Conservation (phyloP, 2,888 invertebrate species). For the Scaptomyza flava region DNA sequence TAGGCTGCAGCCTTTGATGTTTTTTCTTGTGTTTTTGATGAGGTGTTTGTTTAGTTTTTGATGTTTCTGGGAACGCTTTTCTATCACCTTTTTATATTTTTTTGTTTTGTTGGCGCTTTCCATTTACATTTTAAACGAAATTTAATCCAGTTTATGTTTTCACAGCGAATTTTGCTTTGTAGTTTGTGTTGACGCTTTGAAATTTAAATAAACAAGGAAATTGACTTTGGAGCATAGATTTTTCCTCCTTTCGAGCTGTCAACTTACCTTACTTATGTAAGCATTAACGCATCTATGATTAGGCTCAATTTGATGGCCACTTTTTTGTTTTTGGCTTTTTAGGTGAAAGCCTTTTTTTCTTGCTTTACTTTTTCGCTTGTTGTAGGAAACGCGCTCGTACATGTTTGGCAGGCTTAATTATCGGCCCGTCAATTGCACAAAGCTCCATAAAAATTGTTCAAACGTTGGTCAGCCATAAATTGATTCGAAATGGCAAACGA, state of each 20-base stretch:
- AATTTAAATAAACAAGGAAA: slow-evolving; percentile 79
- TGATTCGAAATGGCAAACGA: slow-evolving; percentile 62
- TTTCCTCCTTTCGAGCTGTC: slow-evolving; percentile 2
- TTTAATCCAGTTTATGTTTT: slow-evolving; percentile 76
- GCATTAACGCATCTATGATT: not conserved
- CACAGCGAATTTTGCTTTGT: slow-evolving; percentile 38
- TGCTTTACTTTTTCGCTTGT: slow-evolving; percentile 1
- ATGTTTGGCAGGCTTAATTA: slow-evolving; percentile 79
- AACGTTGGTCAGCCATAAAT: slow-evolving; percentile 72
- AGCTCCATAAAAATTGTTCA: slow-evolving; percentile 77
- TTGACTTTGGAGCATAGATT: slow-evolving; percentile 70
- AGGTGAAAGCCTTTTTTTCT: not conserved
- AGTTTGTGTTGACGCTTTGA: slow-evolving; percentile 55
- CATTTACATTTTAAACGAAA: slow-evolving; percentile 82
- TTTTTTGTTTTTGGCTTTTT: not conserved
- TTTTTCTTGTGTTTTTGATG: slow-evolving; percentile 66
- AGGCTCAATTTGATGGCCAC: slow-evolving; percentile 10
- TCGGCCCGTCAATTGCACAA: slow-evolving; percentile 83
- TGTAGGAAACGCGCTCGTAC: slow-evolving; percentile 27
- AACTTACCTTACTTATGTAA: slow-evolving; percentile 10
- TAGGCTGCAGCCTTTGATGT: slow-evolving; percentile 70
- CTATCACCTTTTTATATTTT: slow-evolving; percentile 28
- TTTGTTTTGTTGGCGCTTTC: slow-evolving; percentile 44
- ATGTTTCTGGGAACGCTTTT: slow-evolving; percentile 48
- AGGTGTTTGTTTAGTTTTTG: slow-evolving; percentile 80